Percentiles rank a stretch among this genome's conserved stretches.
Conservation (phyloP, 2,113 vertebrate genomes). For the Dromaius novaehollandiae region DNA sequence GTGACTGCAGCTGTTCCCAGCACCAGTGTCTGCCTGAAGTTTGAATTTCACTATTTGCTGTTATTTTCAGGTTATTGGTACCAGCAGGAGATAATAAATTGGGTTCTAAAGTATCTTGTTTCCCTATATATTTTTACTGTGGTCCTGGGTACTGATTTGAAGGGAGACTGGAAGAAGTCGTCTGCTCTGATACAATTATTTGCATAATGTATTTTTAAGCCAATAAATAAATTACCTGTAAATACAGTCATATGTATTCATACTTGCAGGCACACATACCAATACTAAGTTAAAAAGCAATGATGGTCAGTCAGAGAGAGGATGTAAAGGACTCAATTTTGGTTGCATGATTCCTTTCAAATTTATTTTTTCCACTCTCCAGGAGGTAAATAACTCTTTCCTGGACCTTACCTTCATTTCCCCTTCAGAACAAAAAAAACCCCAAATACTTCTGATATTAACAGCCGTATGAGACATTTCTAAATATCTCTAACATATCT, state of each 20-base stretch:
- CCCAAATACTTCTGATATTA: neutral
- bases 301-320: neutral
- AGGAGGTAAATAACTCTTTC: neutral
- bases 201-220: slow-evolving; percentile 51
- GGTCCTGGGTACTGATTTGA: slow-evolving; percentile 1
- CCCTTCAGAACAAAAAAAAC: neutral
- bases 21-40: slow-evolving; percentile 39
- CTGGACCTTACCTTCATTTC: neutral
- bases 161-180: slow-evolving; percentile 6
- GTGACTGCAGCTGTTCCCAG: slow-evolving; percentile 31
- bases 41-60: slow-evolving; percentile 54
- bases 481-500: neutral
- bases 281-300: neutral
- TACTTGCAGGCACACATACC: neutral
- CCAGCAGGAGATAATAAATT: slow-evolving; percentile 63
- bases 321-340: neutral
- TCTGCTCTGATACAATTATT: slow-evolving; percentile 23
- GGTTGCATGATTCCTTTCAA: neutral
- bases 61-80: slow-evolving; percentile 65
- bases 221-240: slow-evolving; percentile 63
- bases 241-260: neutral
- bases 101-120: slow-evolving; percentile 53
- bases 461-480: neutral
- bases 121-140: slow-evolving; percentile 47
- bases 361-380: neutral